Percentiles rank a stretch among this genome's conserved stretches.
These are phyloP conservation scores for Drosophila guanche DNA, from an alignment of 1,140 invertebrate genomes.

Conservation along the genomic window DNA sequence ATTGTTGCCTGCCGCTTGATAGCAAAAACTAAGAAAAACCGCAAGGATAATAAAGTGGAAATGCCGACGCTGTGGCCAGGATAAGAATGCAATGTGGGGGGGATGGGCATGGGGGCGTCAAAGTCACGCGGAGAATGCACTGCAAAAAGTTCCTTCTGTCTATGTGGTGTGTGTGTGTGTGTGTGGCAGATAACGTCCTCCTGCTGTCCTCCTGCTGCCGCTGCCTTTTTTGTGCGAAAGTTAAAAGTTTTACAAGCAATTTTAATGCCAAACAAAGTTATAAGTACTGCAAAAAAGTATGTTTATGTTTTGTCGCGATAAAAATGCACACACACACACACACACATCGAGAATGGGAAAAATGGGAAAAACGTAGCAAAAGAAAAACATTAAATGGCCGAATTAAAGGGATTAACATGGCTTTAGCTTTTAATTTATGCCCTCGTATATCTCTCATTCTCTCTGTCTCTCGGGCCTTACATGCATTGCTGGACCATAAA, in stretches of 20 bases:
- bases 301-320: slow-evolving; percentile 74
- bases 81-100: slow-evolving; percentile 14
- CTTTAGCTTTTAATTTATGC: slow-evolving; percentile 77
- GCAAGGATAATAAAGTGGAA: slow-evolving; percentile 74
- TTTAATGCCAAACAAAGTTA: slow-evolving; percentile 78
- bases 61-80: slow-evolving; percentile 36
- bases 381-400: slow-evolving; percentile 44
- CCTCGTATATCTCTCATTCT: slow-evolving; percentile 24
- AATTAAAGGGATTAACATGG: slow-evolving; percentile 75
- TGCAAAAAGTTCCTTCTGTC: slow-evolving; percentile 47
- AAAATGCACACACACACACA: slow-evolving; percentile 44
- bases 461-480: slow-evolving; percentile 19
- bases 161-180: slow-evolving; percentile 18
- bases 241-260: slow-evolving; percentile 79
- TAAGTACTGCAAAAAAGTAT: slow-evolving; percentile 74
- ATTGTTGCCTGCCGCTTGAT: slow-evolving; percentile 33
- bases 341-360: neutral
- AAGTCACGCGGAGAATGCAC: slow-evolving; percentile 53
- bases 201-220: neutral
- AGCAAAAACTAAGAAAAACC: slow-evolving; percentile 65
- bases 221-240: slow-evolving; percentile 55
- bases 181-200: slow-evolving; percentile 26
- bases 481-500: slow-evolving; percentile 36
- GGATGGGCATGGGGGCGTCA: slow-evolving; percentile 36
- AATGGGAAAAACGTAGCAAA: slow-evolving; percentile 18